Evolutionary conservation across 2,113 vertebrate genomes (phyloP), one percentile per base, ranked within the genome.

Genomic region (human): DNA sequence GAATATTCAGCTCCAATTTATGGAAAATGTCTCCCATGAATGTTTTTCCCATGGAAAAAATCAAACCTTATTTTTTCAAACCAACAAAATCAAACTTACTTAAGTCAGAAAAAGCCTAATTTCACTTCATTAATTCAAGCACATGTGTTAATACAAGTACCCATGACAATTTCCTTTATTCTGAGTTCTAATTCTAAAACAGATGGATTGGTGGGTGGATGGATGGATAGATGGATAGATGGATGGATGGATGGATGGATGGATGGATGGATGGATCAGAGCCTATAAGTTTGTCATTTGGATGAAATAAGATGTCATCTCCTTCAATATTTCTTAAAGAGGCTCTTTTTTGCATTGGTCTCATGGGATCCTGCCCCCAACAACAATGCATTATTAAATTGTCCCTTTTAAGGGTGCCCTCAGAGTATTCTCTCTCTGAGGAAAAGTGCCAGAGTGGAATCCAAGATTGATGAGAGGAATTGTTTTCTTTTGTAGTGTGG

Each of bases 131-230:
- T 86, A 81, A 78, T 48, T 84, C 61, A 73, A 90, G 89, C 30
- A 92, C 25, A 35, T 22, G 20, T 52, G 8, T 79, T 52, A 80
- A 55, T 70, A 50, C 10, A 92, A n/a, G 35, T 16, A 7, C 17
- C 43, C 23, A 27, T 22, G 35, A 88, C 64, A 61, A 59, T 86
- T 86, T 73, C 55, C 70, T 96, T 66, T 70, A 35, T 90, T 85
- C 32, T 95, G n/a, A 18, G 57, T 83, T 86, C 64, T 48, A 81
- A 88, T 97, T 93, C 79, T 79, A n/a, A 90, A 57, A 83, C 72
- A 23, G 59, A 68, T 64, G 45, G 55, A 43, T 43, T 17, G 84
- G 5, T 22, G 25, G 12, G 61, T 80, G 22, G n/a, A 45, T 57
- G 16, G 20, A 6, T 61, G 22, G 84, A 8, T 66, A 3, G 16